Base-by-base conservation (phyloP, 2,888 invertebrate genomes). In the Caenorhabditis virilis region DNA sequence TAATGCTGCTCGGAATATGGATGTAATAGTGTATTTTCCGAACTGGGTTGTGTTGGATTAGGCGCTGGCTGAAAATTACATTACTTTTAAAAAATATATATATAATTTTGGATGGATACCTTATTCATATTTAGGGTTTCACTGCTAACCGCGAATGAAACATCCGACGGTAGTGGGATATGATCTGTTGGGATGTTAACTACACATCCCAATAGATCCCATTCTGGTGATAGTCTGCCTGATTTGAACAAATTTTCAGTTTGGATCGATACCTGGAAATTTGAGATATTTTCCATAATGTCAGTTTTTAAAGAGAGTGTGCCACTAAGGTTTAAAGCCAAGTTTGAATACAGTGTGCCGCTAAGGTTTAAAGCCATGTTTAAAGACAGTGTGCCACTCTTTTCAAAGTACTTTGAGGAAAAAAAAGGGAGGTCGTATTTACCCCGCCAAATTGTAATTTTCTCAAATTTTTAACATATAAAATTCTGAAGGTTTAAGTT, bases 171-270 rank as follows among this genome's bases (percentile, higher is more conserved):
- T 18, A 81, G 67, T 18, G 76, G 74, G 42, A 81, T 72, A 49
- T 78, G 76, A 53, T 79, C 80, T 42, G 72, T 55, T 27, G 75
- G 72, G 43, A 82, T 72, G 69, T 82, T 82, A 18, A 82, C 77
- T 25, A 82, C 78, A 60, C 82, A 82, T 49, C 72, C 74, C 42
- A 82, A 69, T 42, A 82, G 41, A 54, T 82, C 82, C 70, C 64
- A 57, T 64, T 81, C 80, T 13, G 76, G 76, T 13, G 72, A 72
- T 33, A 82, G 62, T 36, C 58, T 53, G 23, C 77, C 78, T 16
- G 63, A 62, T 23, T 71, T 51, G 72, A 82, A 82, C 43, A 80
- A 62, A 55, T 72, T 71, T 4, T 72, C 69, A 25, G 74, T 55
- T 26, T 68, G 49, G n/a, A 72, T 45, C 0, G 79, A 79, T 20